These are phyloP conservation scores for Latrodectus elegans DNA, from an alignment of 2,888 invertebrate species.

Conservation along the genomic window DNA sequence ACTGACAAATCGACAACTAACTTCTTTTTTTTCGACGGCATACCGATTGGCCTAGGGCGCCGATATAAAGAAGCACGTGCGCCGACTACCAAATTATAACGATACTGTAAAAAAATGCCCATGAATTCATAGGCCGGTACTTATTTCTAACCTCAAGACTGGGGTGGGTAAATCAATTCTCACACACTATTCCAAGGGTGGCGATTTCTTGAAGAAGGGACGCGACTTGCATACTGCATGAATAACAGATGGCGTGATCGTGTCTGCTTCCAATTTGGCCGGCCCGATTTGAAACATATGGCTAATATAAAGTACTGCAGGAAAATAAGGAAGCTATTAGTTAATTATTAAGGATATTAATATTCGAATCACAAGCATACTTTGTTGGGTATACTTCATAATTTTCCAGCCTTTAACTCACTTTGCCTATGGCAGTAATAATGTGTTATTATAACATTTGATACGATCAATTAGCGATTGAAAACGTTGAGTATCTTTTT, in stretches of 20 bases:
- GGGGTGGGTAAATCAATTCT: slow-evolving; percentile 51
- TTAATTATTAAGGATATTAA: slow-evolving; percentile 28
- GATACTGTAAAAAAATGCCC: slow-evolving; percentile 17
- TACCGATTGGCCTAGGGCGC: neutral
- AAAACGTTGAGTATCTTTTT: too few relatives aligned
- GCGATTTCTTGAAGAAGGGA: slow-evolving; percentile 32
- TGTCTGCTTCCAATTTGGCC: slow-evolving; percentile 1
- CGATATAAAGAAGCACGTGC: slow-evolving; percentile 47
- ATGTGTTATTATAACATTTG: too few relatives aligned
- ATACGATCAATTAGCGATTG: too few relatives aligned
- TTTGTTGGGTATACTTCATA: neutral
- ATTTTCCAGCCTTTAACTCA: neutral
- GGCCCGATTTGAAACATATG: slow-evolving; percentile 46
- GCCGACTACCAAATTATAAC: slow-evolving; percentile 35
- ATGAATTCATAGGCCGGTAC: slow-evolving; percentile 44
- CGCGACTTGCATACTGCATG: slow-evolving; percentile 32
- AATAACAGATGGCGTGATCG: slow-evolving; percentile 43
- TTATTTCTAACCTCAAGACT: slow-evolving; percentile 33
- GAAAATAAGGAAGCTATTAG: slow-evolving; percentile 25
- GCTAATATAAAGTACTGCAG: slow-evolving; percentile 26
- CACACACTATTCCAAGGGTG: slow-evolving; percentile 40
- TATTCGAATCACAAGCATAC: slow-evolving; percentile 19
- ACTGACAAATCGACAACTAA: too few relatives aligned
- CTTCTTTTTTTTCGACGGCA: slow-evolving; percentile 1
- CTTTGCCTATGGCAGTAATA: neutral